Evolutionary conservation across 92 coral and sea anemone genomes (phyloP), one percentile per base, ranked within the genome.

Genomic region (Zoanthus gigantus): DNA sequence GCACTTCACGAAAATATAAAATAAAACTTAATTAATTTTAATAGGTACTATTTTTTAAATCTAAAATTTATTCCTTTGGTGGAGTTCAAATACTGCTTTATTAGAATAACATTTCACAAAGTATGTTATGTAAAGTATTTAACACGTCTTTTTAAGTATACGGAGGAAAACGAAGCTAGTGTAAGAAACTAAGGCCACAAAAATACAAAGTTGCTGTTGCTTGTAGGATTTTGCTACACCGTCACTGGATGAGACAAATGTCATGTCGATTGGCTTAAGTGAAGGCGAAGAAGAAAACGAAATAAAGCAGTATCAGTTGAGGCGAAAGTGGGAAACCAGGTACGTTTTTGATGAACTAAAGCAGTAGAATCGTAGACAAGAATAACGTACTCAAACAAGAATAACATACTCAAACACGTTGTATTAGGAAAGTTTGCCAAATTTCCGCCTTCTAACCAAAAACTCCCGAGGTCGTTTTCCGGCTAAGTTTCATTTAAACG

Each of bases 321-420:
- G 98, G 30, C 87, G 96, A 45, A 94, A 67, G 45, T 95, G 98
- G 98, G 98, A 95, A 58, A 88, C 78, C 9, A 91, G 92, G 94
- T 89, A 88, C 0, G 28, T 69, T 58, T 23, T 54, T 12, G 79
- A 50, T 50, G 9, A 6, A 50, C 0, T 17, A 28, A 63, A 16
- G n/a, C 8, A 61, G 28, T 7, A 17, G 28, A 18, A 61, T 61
- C 7, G 23, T 61, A 6, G 8, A 61, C 18, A 61, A n/a, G 18
- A 61, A 23, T 23, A 23, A 23, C 23, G 23, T 95, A 93, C 92
- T 86, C 93, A 60, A 60, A 5, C 4, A 60, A 60, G 68, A 5
- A 2, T 61, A 12, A 1, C 17, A 61, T 7, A 17, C 9, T 61
- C 17, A 6, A 7, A 63, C 7, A 18, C 29, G 6, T 23, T 6